Evolutionary conservation across 2,797 vertebrate species (phyloP), one percentile per base, ranked within the genome.

Genomic region (Danio aesculapii): DNA sequence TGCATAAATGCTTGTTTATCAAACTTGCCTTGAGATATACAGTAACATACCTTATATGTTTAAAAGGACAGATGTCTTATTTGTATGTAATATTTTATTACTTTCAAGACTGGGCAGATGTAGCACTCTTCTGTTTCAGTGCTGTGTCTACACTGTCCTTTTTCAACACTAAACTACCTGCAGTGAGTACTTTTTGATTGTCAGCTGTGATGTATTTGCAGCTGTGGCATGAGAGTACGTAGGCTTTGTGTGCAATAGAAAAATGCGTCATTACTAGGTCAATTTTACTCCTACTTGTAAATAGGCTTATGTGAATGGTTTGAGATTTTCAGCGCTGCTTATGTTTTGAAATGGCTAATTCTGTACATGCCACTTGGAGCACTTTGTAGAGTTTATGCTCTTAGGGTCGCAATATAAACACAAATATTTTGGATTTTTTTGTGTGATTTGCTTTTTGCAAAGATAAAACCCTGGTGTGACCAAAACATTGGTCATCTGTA

Each of bases 161-260:
- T 75, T 74, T 63, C 62, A 77, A 55, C 75, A 58, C 44, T 58
- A 50, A 69, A 72, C 64, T 71, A 63, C 52, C 59, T 52, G 83
- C 87, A 89, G 82, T 84, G 69, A 88, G 90, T 93, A 92, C 92
- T 94, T 93, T 88, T 91, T 94, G 94, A 93, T 73, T 91, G 90
- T 85, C 91, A 75, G n/a, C 90, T 91, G 88, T 85, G 75, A 39
- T 72, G 21, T 57, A 81, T 57, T 76, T 39, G 84, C 86, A 90
- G 90, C 64, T 61, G 83, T 89, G 85, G 89, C 92, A 92, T 89
- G 92, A 94, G 91, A 92, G 93, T 92, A 91, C 89, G 64, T 46
- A 58, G 13, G 11, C 14, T 59, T 17, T 9, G 39, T 55, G 13
- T 78, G 70, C 69, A 81, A 71, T 71, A 70, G 43, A 70, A 11